Evolutionary conservation across 2,797 vertebrate species (phyloP), one percentile per base, ranked within the genome.

Genomic region (Oreochromis mossambicus): DNA sequence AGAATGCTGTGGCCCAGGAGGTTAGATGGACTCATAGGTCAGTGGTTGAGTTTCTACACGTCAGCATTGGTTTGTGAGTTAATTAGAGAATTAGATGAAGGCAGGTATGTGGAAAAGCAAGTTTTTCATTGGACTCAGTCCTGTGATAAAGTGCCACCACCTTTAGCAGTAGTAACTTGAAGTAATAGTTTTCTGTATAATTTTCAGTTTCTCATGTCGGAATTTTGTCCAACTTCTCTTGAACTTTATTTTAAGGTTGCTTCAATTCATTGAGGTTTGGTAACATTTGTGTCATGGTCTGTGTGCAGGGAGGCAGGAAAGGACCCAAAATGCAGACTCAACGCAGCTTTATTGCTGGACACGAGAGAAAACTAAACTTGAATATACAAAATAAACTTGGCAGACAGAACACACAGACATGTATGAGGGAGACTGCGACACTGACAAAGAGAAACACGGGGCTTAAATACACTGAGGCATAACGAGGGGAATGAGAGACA

Each of bases 1-100:
- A 17, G 15, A 73, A 29, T 0, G 15, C 14, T 73, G 15, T 19
- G 0, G 8, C 66, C 14, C 41, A 46, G 14, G 41, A 73, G 5
- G 41, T 48, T 4, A 0, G 41, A 19, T 9, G 24, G 41, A 29
- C 8, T 29, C 14, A 26, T 10, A 17, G 21, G 14, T 46, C 41
- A 17, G 14, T 0, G 1, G 0, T 70, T 46, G 14, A 26, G 9
- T 11, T 70, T 26, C 8, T 70, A 17, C 21, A 46, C 2, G 6
- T 73, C 68, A 73, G 24, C 41, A 12, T 73, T 73, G 41, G 15
- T 73, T 73, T 43, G 38, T 26, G 21, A 26, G 13, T 46, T 8
- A 29, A 24, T 19, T 26, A 11, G 1, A 11, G 41, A 46, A 29
- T 73, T 7, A 73, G 9, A 46, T 48, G 14, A 29, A 73, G 8